A percentile compares a stretch with the other conserved stretches of the same genome.
These are phyloP conservation scores for Saccostrea echinata DNA, from an alignment of 1,140 invertebrate species.

Conservation along the genomic window DNA sequence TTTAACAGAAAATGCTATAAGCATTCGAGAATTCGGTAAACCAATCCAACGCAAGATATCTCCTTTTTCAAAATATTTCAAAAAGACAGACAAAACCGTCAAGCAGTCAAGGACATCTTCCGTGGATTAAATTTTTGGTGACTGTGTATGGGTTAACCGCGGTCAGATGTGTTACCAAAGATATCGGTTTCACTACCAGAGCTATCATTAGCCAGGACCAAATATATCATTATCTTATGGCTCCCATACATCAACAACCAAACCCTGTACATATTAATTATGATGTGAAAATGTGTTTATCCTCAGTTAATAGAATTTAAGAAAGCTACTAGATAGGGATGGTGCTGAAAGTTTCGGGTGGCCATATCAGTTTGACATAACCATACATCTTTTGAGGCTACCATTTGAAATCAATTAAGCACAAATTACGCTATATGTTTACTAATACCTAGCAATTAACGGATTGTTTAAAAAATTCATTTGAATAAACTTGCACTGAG, in stretches of 20 bases:
- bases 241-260: constrained; percentile 2
- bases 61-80: not conserved
- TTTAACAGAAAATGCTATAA: not conserved
- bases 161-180: constrained; percentile 18
- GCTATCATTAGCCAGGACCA: constrained; percentile 11
- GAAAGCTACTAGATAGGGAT: not conserved
- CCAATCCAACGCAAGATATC: not conserved
- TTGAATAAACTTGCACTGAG: constrained; percentile 37
- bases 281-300: constrained; percentile 37
- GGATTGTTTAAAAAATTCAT: constrained; percentile 32
- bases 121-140: constrained; percentile 11
- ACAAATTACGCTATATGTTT: constrained; percentile 12
- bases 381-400: not conserved
- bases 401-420: not conserved
- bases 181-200: constrained; percentile 18
- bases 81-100: constrained; percentile 18
- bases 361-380: constrained; percentile 7
- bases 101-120: not conserved
- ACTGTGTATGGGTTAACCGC: constrained; percentile 14
- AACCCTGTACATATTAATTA: constrained; percentile 19
- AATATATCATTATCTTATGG: constrained; percentile 32
- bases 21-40: not conserved
- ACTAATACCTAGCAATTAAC: constrained; percentile 35
- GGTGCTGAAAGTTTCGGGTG: not conserved
- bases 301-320: constrained; percentile 28